Conservation (phyloP, 2,888 invertebrate genomes). For the Sicus ferrugineus region DNA sequence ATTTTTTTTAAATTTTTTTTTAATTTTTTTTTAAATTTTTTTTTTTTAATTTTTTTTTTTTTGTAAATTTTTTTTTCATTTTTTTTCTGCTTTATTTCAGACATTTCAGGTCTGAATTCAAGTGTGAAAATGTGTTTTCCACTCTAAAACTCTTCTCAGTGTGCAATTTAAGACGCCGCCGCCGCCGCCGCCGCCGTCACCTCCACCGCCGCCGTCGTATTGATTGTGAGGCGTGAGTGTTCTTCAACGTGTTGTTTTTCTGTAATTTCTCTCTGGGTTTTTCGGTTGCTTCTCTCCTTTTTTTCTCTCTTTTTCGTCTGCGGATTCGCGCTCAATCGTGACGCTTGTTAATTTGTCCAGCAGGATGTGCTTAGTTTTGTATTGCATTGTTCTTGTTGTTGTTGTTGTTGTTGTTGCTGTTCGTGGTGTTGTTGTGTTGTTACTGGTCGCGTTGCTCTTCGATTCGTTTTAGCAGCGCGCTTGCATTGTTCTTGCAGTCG, state of each 20-base stretch:
- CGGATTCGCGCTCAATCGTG: conserved; percentile 16
- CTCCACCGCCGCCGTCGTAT: conserved; percentile 1
- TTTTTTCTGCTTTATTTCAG: not conserved
- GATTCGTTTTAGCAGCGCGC: too few species aligned
- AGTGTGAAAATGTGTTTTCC: too few species aligned
- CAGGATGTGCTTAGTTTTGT: conserved; percentile 29
- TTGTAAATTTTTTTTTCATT: not conserved
- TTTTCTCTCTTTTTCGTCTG: not conserved
- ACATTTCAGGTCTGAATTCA: conserved; percentile 3
- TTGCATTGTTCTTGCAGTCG: not conserved
- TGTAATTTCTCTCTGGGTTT: conserved; percentile 23
- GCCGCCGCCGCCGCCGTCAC: conserved; percentile 3
- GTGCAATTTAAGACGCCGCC: conserved; percentile 23
- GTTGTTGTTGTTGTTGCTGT: too few species aligned
- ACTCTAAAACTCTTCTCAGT: too few species aligned
- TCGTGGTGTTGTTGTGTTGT: not conserved
- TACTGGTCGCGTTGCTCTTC: not conserved
- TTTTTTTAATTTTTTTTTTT: not conserved
- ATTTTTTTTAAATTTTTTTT: not conserved
- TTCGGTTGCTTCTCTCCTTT: not conserved
- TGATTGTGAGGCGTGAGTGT: conserved; percentile 23
- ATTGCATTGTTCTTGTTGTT: conserved; percentile 10
- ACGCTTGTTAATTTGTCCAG: conserved; percentile 35
- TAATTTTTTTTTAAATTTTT: not conserved
- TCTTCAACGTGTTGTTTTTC: conserved; percentile 23